Evolutionary conservation across 2,888 invertebrate species (phyloP).

Genomic region (Microctonus hyperodae): DNA sequence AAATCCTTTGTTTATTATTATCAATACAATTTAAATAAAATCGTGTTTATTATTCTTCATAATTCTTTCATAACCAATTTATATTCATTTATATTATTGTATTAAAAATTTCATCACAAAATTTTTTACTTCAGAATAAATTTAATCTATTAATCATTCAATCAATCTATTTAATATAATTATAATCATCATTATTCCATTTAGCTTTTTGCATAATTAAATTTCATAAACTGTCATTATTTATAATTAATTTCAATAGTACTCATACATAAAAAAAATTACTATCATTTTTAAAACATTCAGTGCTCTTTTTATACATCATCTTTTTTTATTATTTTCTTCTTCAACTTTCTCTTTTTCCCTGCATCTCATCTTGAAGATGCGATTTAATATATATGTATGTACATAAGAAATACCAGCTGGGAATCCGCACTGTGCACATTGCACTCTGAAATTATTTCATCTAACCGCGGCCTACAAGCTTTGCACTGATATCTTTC

Average conservation of each 20-base stretch:
- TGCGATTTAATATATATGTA: background rate
- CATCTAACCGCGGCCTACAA: background rate
- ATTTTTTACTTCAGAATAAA: no score
- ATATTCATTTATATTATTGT: no score
- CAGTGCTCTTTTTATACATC: slow-evolving; percentile 9
- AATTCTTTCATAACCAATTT: no score
- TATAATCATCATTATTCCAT: background rate
- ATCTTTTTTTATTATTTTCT: background rate
- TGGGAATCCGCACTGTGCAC: background rate
- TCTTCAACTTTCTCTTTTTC: background rate
- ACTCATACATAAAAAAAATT: background rate
- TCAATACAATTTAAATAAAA: no score
- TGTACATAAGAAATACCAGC: background rate
- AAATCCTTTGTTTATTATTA: no score
- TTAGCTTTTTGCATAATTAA: background rate
- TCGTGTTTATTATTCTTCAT: no score
- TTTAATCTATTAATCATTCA: no score
- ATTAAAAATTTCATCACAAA: no score
- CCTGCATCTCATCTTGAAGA: background rate
- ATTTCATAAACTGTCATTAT: background rate
- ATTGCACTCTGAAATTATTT: slow-evolving; percentile 2
- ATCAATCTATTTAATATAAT: background rate
- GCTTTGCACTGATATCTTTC: slow-evolving; percentile 21
- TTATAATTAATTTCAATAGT: background rate
- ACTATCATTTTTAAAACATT: no score